Base-by-base conservation (phyloP, 2,113 vertebrate genomes). In the Chaetodon trifascialis region DNA sequence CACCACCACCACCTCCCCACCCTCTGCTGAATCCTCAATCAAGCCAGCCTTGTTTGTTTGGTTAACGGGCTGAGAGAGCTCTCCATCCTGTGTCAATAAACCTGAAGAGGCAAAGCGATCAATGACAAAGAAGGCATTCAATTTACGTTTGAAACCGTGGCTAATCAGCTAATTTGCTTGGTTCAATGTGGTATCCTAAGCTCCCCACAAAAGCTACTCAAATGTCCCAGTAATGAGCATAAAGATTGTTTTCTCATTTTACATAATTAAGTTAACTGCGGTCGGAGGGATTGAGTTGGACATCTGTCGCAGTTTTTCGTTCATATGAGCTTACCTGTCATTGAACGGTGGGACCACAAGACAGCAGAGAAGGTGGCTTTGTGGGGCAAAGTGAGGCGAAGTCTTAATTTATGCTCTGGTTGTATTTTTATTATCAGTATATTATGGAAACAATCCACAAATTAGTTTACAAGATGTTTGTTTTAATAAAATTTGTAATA, bases 111-210 rank as follows among this genome's bases (percentile, higher is more conserved):
- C 63, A 65, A 69, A 71, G 73, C 5, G 67, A 94, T 94, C 91
- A 88, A 93, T 93, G 82, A 79, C 78, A 90, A 69, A 90, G 79
- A 87, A 63, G 81, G 67, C 77, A 47, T 93, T 93, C 88, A 84
- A 91, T 93, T 92, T 92, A 79, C 14, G n/a, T 83, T 88, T 86
- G 78, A 89, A 94, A 86, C 81, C 52, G 11, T 77, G 71, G 77
- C 87, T 93, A 93, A 95, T 94, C 91, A 85, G 87, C 84, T 92
- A 82, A 93, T 94, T 94, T 70, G 55, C 83, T 89, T 71, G 55
- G 86, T 89, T 93, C 80, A 85, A 52, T 90, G 87, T 86, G 63
- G 73, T 16, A 72, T 84, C 74, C 66, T 86, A 68, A 83, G 67
- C 85, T 76, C 67, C 38, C 58, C 11, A 82, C 62, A 76, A 78